Percentiles rank a stretch among this genome's conserved stretches.
These are phyloP conservation scores for Diachasma alloeum DNA, from an alignment of 1,140 invertebrate genomes.

Conservation along the genomic window DNA sequence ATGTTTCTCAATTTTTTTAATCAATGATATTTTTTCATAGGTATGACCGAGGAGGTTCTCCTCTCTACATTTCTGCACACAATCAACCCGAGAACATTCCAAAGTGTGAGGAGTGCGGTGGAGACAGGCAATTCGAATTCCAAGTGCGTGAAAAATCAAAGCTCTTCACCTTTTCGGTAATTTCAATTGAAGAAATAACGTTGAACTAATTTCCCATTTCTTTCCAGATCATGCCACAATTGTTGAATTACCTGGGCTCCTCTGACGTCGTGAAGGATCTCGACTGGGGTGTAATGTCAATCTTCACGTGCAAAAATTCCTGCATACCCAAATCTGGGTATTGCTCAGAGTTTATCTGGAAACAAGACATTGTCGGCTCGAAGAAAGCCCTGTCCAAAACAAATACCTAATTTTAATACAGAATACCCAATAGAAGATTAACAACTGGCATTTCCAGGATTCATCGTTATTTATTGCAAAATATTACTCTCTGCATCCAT, in stretches of 20 bases:
- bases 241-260: slow-evolving; percentile 79
- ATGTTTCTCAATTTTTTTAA: background rate
- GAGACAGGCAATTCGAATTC: slow-evolving; percentile 88
- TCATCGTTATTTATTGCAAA: background rate
- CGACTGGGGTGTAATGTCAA: slow-evolving; percentile 88
- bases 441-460: background rate
- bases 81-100: slow-evolving; percentile 70
- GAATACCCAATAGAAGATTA: background rate
- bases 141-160: slow-evolving; percentile 68
- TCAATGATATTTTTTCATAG: slow-evolving; percentile 47
- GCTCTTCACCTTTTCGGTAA: background rate
- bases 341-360: slow-evolving; percentile 83
- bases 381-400: background rate
- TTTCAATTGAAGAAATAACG: too few species aligned
- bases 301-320: slow-evolving; percentile 87
- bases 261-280: slow-evolving; percentile 75
- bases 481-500: background rate
- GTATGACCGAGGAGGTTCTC: slow-evolving; percentile 80
- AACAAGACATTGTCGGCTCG: slow-evolving; percentile 78
- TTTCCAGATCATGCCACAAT: slow-evolving; percentile 89
- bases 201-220: slow-evolving; percentile 20
- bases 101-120: slow-evolving; percentile 78
- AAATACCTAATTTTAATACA: background rate
- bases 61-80: slow-evolving; percentile 81
- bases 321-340: slow-evolving; percentile 74